These are phyloP conservation scores for Adineta ricciae DNA, from an alignment of 2,888 invertebrate species.

Conservation along the genomic window DNA sequence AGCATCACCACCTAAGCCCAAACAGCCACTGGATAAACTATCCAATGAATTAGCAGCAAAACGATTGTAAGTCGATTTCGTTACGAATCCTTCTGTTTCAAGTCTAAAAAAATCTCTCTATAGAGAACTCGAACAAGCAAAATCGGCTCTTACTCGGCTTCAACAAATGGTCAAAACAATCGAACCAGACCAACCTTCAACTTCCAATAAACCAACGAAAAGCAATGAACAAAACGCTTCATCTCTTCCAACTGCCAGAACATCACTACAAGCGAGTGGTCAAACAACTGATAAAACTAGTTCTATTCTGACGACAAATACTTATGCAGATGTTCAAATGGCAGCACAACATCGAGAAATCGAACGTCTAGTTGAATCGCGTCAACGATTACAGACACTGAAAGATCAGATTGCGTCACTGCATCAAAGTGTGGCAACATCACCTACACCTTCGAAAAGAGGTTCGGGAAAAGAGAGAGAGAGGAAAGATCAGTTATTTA, in stretches of 20 bases:
- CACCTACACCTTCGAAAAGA: background rate
- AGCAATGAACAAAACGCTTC: background rate
- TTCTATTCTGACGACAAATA: background rate
- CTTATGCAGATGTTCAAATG: conserved; percentile 3
- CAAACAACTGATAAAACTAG: background rate
- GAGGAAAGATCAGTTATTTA: background rate
- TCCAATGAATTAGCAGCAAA: background rate
- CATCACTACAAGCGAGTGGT: no score
- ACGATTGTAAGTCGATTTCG: background rate
- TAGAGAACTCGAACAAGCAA: background rate
- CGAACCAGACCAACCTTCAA: background rate
- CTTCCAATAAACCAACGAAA: background rate
- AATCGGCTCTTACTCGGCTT: background rate
- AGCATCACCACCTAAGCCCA: background rate
- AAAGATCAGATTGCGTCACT: conserved; percentile 17
- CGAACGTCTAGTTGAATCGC: conserved; percentile 6
- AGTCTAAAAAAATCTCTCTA: background rate
- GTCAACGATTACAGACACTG: conserved; percentile 19
- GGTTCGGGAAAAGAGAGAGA: background rate
- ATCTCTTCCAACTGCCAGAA: background rate
- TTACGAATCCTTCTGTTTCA: background rate
- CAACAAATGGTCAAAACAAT: conserved; percentile 18
- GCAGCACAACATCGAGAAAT: conserved; percentile 21
- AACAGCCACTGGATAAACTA: background rate
- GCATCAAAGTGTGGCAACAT: background rate